These are phyloP conservation scores for Drosophila yooni DNA, from an alignment of 2,888 invertebrate species.

Conservation along the genomic window DNA sequence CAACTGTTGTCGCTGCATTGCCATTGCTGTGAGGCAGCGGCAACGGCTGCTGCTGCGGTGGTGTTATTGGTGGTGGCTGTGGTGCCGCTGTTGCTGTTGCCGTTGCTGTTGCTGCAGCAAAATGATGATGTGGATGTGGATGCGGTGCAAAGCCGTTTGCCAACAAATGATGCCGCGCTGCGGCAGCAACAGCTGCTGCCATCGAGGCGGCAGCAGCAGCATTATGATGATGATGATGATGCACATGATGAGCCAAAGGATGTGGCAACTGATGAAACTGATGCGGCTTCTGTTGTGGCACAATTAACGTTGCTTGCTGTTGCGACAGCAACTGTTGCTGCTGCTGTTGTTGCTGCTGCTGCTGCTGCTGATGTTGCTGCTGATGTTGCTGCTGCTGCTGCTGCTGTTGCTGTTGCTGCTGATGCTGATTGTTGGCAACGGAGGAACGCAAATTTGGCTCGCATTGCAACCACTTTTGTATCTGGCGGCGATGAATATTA, in stretches of 20 bases:
- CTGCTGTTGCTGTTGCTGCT: conserved; percentile 68
- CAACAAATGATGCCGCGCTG: conserved; percentile 56
- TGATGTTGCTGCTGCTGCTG: conserved; percentile 29
- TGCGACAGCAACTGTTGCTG: conserved; percentile 33
- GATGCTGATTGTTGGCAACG: conserved; percentile 86
- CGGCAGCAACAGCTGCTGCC: conserved; percentile 47
- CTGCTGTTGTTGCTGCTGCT: conserved; percentile 16
- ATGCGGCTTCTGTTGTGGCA: conserved; percentile 49
- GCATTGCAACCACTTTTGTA: conserved; percentile 96
- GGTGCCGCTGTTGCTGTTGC: conserved; percentile 17
- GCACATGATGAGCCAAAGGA: conserved; percentile 62
- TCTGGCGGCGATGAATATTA: conserved; percentile 94
- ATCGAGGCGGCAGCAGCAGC: conserved; percentile 60
- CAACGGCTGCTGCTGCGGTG: conserved; percentile 5
- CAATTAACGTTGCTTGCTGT: conserved; percentile 31
- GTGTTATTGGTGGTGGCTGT: conserved; percentile 18
- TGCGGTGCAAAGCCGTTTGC: conserved; percentile 45
- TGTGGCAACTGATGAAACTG: conserved; percentile 63
- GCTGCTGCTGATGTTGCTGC: conserved; percentile 45
- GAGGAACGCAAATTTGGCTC: conserved; percentile 92
- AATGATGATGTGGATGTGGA: conserved; percentile 44
- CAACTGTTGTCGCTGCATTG: conserved; percentile 5
- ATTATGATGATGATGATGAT: conserved; percentile 58
- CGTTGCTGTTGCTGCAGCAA: conserved; percentile 17
- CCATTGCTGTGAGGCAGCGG: conserved; percentile 13